phyloP scores from a whole-genome alignment of 2,888 invertebrate species.

The Catocala nupta region DNA sequence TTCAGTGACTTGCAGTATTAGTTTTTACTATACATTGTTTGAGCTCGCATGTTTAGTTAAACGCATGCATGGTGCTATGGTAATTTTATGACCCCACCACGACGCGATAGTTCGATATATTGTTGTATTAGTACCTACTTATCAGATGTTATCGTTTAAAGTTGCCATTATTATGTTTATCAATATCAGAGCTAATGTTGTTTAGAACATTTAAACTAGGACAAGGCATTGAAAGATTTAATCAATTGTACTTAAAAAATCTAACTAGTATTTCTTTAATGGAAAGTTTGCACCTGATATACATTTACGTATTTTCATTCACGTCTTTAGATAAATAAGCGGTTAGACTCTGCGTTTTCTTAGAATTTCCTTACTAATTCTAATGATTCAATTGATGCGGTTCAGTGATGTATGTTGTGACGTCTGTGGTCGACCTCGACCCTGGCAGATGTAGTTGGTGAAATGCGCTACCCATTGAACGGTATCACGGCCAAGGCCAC shows the following conservation, averaged over 20 bases:
- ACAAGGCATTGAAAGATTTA: not conserved
- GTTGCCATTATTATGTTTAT: slow-evolving; percentile 16
- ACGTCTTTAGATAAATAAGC: not conserved
- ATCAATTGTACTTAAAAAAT: not conserved
- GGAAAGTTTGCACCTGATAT: not conserved
- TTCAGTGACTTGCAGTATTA: slow-evolving; percentile 60
- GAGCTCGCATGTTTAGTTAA: slow-evolving; percentile 39
- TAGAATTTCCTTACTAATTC: not conserved
- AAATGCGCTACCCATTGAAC: slow-evolving; percentile 74
- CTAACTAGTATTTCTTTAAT: not conserved
- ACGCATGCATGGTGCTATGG: slow-evolving; percentile 46
- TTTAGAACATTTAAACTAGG: slow-evolving; percentile 5
- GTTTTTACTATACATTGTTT: slow-evolving; percentile 50
- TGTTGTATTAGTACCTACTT: slow-evolving; percentile 12
- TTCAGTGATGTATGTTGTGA: slow-evolving; percentile 41
- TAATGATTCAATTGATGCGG: slow-evolving; percentile 25
- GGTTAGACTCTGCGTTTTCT: not conserved
- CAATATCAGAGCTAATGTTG: slow-evolving; percentile 10
- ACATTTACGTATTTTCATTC: not conserved
- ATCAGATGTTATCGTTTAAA: slow-evolving; percentile 19
- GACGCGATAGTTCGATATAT: slow-evolving; percentile 21
- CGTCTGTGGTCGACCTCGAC: slow-evolving; percentile 71
- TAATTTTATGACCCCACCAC: slow-evolving; percentile 46
- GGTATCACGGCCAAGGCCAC: slow-evolving; percentile 83
- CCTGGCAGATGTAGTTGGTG: slow-evolving; percentile 79